Base-by-base conservation (phyloP, 2,888 invertebrate species). In the Hemithea aestivaria region DNA sequence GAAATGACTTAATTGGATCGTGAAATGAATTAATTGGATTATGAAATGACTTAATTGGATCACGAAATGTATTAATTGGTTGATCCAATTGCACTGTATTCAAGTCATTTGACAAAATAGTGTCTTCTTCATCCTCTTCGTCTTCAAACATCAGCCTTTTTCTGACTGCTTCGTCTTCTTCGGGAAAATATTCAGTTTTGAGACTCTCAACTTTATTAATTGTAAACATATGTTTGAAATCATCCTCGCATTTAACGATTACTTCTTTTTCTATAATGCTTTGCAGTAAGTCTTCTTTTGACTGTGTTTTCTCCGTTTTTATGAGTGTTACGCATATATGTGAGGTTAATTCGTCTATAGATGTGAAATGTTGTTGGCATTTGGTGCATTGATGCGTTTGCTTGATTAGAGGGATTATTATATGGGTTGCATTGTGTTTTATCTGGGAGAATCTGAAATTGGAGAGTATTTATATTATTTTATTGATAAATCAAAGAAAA, bases 331-430 rank as follows among this genome's bases (percentile, higher is more conserved):
- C 38, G 0, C 39, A 3, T 0, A n/a, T 45, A 32, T 74, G 74
- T 0, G 6, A 7, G 2, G 31, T 25, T 0, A 73, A 43, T 1
- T 62, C 59, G 1, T 42, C 35, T 8, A 39, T 3, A 0, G 66
- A 54, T 2, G 52, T 51, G 23, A 68, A 74, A 20, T 59, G 49
- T 11, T 47, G 38, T 0, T 57, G 25, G 11, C 73, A 72, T 1
- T 51, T 40, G 0, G 40, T 20, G 9, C 75, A 75, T 32, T 66
- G 47, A 1, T 47, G n/a, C 0, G 58, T 49, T 21, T 59, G 56
- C 1, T 65, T 68, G 0, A 65, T 10, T 0, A 76, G 36, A 0
- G 76, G 74, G 34, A 76, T 71, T 3, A 71, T 70, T 11, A 76
- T 72, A 24, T 76, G 76, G 1, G 35, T 56, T 0, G 62, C 51